A percentile compares a stretch with the other conserved stretches of the same genome.
phyloP scores from a whole-genome alignment of 2,797 vertebrate genomes.

The Melanotaenia parkinsoni region DNA sequence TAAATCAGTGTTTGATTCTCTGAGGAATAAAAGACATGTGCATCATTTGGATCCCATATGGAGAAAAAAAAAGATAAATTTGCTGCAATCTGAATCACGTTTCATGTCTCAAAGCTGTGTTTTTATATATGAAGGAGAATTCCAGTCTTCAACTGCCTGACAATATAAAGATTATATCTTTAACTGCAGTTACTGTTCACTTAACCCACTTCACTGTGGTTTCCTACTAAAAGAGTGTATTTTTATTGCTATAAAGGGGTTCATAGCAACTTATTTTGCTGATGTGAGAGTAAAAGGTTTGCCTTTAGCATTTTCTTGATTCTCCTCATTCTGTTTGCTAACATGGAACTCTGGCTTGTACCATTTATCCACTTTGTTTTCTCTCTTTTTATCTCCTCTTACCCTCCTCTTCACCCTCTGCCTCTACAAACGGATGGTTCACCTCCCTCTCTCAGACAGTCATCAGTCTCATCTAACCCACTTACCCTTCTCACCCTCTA shows the following conservation, averaged over 20 bases:
- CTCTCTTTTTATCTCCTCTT: neutral
- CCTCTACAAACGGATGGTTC: slow-evolving; percentile 39
- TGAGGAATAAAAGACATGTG: slow-evolving; percentile 2
- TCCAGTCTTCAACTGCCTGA: neutral
- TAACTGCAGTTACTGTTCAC: neutral
- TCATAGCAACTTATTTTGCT: neutral
- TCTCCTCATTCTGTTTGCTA: slow-evolving; percentile 4
- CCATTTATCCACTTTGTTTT: slow-evolving; percentile 2
- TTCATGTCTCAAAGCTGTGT: neutral
- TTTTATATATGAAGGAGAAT: neutral
- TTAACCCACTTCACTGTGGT: neutral
- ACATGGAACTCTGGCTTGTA: slow-evolving; percentile 1
- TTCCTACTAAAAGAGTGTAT: too few relatives aligned
- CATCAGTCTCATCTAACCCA: slow-evolving; percentile 13
- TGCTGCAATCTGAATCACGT: neutral
- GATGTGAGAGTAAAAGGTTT: neutral
- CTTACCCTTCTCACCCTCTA: slow-evolving; percentile 27
- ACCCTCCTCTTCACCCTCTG: slow-evolving; percentile 48
- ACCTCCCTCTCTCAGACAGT: slow-evolving; percentile 29
- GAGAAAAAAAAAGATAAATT: neutral
- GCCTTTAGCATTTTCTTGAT: neutral
- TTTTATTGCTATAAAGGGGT: neutral
- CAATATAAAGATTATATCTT: too few relatives aligned
- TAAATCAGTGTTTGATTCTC: slow-evolving; percentile 18
- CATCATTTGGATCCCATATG: slow-evolving; percentile 14